phyloP scores from a whole-genome alignment of 1,140 invertebrate species.

The Trichoplusia ni region DNA sequence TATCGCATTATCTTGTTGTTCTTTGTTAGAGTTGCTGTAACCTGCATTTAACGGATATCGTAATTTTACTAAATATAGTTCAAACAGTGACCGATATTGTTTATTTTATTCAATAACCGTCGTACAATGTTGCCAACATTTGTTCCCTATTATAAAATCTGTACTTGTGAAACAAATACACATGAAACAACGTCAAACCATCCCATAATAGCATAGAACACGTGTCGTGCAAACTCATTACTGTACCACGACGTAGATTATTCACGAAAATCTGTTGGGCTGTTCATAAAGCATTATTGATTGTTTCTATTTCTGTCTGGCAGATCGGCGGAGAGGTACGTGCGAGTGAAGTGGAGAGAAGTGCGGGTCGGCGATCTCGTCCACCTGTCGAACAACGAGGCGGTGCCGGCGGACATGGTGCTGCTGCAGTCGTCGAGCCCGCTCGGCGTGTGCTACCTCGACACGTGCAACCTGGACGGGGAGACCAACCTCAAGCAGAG shows the following conservation, averaged over 20 bases:
- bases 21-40: too few species aligned
- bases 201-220: neutral
- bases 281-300: slow-evolving; percentile 26
- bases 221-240: neutral
- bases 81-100: too few species aligned
- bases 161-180: too few species aligned
- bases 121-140: too few species aligned
- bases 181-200: too few species aligned
- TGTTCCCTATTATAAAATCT: too few species aligned
- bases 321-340: slow-evolving; percentile 92
- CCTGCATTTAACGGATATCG: too few species aligned
- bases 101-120: too few species aligned
- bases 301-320: slow-evolving; percentile 53
- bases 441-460: slow-evolving; percentile 97
- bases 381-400: slow-evolving; percentile 97
- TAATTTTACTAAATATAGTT: too few species aligned
- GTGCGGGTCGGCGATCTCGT: slow-evolving; percentile 96
- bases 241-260: neutral
- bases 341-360: slow-evolving; percentile 94
- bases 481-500: slow-evolving; percentile 99
- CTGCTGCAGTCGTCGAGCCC: slow-evolving; percentile 95
- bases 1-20: too few species aligned
- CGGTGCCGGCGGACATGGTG: slow-evolving; percentile 97
- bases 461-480: slow-evolving; percentile 99
- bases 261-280: neutral